Evolutionary conservation across 2,888 invertebrate genomes (phyloP).

Genomic region (Drosophila maculinotata): DNA sequence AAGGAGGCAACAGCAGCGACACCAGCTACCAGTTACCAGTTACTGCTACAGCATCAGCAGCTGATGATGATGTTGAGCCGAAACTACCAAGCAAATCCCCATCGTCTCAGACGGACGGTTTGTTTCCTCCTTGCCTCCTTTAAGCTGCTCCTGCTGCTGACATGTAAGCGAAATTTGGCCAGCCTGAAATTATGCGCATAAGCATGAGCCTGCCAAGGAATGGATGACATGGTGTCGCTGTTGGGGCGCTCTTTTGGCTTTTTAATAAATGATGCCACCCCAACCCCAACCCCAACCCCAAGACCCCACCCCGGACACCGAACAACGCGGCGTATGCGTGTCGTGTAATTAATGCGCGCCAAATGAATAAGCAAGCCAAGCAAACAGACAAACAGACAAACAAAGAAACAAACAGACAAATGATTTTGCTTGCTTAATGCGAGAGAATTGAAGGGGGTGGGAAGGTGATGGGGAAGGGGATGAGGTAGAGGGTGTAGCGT

Average conservation of each 20-base stretch:
- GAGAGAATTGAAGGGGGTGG: background rate
- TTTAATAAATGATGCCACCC: slow-evolving; percentile 72
- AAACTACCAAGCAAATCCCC: slow-evolving; percentile 49
- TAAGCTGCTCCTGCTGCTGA: slow-evolving; percentile 14
- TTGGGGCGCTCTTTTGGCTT: slow-evolving; percentile 53
- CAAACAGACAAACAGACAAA: slow-evolving; percentile 43
- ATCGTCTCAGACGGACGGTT: slow-evolving; percentile 26
- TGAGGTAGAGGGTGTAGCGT: no score
- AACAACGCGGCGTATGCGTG: slow-evolving; percentile 66
- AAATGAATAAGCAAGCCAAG: slow-evolving; percentile 72
- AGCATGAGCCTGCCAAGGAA: slow-evolving; percentile 28
- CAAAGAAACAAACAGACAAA: slow-evolving; percentile 65
- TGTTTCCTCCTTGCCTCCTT: background rate
- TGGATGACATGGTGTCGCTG: slow-evolving; percentile 2
- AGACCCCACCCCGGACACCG: background rate
- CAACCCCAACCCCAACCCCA: background rate
- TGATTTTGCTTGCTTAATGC: slow-evolving; percentile 45
- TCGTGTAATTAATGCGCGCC: slow-evolving; percentile 78
- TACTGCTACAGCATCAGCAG: no score
- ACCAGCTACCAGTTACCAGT: no score
- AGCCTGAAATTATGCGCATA: slow-evolving; percentile 59
- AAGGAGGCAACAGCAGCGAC: background rate
- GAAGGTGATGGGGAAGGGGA: background rate
- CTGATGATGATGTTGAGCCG: slow-evolving; percentile 33
- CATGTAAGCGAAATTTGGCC: slow-evolving; percentile 50